Conservation (phyloP, 2,113 vertebrate species). For the Uria aalge region DNA sequence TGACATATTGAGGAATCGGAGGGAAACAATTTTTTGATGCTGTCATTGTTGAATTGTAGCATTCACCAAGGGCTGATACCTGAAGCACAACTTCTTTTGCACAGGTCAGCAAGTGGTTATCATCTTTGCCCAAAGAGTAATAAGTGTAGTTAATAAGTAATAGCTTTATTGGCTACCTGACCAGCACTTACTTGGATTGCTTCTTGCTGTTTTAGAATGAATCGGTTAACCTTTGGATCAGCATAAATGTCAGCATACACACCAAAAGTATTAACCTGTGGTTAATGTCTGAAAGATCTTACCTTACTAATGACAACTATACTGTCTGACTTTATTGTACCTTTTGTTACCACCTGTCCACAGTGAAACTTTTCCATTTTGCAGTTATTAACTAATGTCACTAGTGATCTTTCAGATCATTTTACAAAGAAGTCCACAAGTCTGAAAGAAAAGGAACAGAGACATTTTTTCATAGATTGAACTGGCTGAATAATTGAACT, state of each 20-base stretch:
- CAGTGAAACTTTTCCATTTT: slow-evolving; percentile 61
- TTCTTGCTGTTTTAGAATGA: background rate
- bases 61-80: background rate
- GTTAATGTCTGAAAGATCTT: background rate
- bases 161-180: background rate
- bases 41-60: background rate
- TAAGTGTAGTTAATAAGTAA: background rate
- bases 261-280: background rate
- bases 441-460: slow-evolving; percentile 48
- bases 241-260: background rate
- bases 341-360: slow-evolving; percentile 59
- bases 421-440: slow-evolving; percentile 57
- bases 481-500: background rate
- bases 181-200: background rate
- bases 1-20: background rate
- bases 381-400: slow-evolving; percentile 56
- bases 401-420: slow-evolving; percentile 47
- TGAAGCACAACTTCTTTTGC: background rate
- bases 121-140: background rate
- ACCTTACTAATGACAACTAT: slow-evolving; percentile 67
- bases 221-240: background rate
- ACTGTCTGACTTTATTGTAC: slow-evolving; percentile 44
- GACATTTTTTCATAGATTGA: background rate
- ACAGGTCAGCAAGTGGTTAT: background rate
- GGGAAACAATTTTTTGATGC: background rate